phyloP scores from a whole-genome alignment of 2,113 vertebrate species.

The Amblyornis subalaris region DNA sequence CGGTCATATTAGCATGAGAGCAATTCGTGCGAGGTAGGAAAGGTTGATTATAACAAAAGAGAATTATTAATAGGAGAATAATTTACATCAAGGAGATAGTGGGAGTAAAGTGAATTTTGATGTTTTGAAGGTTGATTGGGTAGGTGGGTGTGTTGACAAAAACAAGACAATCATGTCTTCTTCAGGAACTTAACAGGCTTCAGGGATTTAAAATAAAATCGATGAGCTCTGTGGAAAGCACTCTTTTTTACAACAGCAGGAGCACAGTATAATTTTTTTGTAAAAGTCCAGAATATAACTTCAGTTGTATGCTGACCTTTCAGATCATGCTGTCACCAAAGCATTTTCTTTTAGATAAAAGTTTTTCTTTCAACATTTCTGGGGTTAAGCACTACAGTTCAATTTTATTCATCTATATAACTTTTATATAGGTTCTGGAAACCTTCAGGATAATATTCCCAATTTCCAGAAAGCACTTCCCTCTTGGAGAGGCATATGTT shows the following conservation, averaged over 20 bases:
- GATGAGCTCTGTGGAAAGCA: not conserved
- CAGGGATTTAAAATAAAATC: not conserved
- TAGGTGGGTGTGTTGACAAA: slow-evolving; percentile 53
- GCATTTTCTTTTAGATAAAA: not conserved
- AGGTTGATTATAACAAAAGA: slow-evolving; percentile 44
- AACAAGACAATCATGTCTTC: slow-evolving; percentile 51
- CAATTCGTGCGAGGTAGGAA: not conserved
- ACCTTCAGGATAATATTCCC: not conserved
- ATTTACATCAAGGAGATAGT: slow-evolving; percentile 50
- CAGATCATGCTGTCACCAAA: not conserved
- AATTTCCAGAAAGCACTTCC: not conserved
- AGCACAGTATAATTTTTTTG: not conserved
- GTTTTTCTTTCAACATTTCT: not conserved
- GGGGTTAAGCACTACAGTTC: not conserved
- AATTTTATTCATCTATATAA: not conserved
- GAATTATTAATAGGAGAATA: slow-evolving; percentile 62
- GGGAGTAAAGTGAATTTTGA: slow-evolving; percentile 54
- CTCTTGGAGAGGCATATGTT: not conserved
- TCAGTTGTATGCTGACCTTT: not conserved
- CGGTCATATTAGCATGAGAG: not conserved
- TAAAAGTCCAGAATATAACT: not conserved
- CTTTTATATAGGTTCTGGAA: not conserved
- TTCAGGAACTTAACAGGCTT: not conserved
- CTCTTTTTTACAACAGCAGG: not conserved
- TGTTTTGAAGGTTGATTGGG: slow-evolving; percentile 52